Evolutionary conservation across 1,140 invertebrate genomes (phyloP), one percentile per base, ranked within the genome.

Genomic region (Tribolium madens): DNA sequence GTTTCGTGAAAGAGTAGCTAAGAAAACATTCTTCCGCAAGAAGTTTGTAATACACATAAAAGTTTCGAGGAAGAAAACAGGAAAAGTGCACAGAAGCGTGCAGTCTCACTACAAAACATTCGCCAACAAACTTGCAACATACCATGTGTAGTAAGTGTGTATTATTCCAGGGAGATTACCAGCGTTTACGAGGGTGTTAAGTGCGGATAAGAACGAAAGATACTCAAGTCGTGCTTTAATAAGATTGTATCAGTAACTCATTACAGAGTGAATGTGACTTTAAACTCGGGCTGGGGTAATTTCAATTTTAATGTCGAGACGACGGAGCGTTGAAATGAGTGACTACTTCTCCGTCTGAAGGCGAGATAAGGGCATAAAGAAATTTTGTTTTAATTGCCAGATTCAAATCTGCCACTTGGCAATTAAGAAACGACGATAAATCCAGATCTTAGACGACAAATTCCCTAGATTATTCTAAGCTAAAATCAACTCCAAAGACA

Each of bases 171-270:
- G 10, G 46, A 50, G 70, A 50, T 72, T 72, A 72, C 46, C 47
- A 52, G 26, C 70, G 50, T 72, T 72, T 72, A 78, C 79, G 71
- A 76, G 76, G 79, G 76, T 78, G 79, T 78, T 80, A 80, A 80
- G 52, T 78, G 64, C 47, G 76, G 78, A 79, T 79, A 79, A 79
- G 78, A 79, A 79, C 76, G 75, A 73, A 60, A 76, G 75, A 76
- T 76, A 76, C 75, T 79, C 78, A 69, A 79, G 78, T 73, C 69
- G 73, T 50, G 73, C 76, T 78, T 80, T 80, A 80, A 80, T 80
- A 80, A 80, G 79, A 80, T 80, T 80, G 76, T 80, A 80, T 80
- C 79, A 80, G 79, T 80, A 80, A 80, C 79, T 78, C 79, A 80
- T 80, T 80, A 80, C 68, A 53, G 60, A 73, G 73, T 78, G 77